Evolutionary conservation across 2,888 invertebrate species (phyloP).

Genomic region (Drosophila paracracens): DNA sequence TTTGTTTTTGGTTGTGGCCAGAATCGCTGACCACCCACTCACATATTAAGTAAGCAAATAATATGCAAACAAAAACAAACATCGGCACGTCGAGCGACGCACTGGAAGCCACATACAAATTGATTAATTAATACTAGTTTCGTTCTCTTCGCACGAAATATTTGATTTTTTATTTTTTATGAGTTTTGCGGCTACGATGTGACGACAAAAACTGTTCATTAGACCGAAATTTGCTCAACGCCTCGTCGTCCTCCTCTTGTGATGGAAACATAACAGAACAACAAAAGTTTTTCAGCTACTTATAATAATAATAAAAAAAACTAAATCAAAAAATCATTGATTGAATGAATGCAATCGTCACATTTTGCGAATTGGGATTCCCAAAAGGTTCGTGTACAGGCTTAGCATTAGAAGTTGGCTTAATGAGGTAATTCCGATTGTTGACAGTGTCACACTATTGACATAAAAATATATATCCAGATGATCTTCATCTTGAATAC

Average conservation of each 20-base stretch:
- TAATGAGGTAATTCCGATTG: background rate
- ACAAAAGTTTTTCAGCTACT: slow-evolving; percentile 1
- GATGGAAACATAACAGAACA: background rate
- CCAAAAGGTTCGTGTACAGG: background rate
- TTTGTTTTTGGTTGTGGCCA: slow-evolving; percentile 17
- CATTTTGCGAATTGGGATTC: slow-evolving; percentile 6
- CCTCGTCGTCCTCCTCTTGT: background rate
- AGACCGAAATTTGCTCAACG: background rate
- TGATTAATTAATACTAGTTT: slow-evolving; percentile 66
- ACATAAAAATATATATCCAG: background rate
- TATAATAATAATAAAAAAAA: background rate
- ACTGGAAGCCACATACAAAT: slow-evolving; percentile 61
- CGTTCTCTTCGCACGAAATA: slow-evolving; percentile 40
- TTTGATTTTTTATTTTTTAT: slow-evolving; percentile 26
- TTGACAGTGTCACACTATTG: background rate
- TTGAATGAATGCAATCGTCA: background rate
- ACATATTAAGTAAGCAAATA: slow-evolving; percentile 40
- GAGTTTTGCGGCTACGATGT: slow-evolving; percentile 13
- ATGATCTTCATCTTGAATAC: background rate
- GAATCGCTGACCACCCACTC: slow-evolving; percentile 52
- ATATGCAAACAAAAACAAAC: slow-evolving; percentile 46
- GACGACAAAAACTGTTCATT: slow-evolving; percentile 3
- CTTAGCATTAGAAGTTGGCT: background rate
- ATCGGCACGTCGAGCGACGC: slow-evolving; percentile 45
- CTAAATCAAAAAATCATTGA: background rate